phyloP scores from a whole-genome alignment of 2,797 vertebrate genomes.

The Myiothlypis coronata region DNA sequence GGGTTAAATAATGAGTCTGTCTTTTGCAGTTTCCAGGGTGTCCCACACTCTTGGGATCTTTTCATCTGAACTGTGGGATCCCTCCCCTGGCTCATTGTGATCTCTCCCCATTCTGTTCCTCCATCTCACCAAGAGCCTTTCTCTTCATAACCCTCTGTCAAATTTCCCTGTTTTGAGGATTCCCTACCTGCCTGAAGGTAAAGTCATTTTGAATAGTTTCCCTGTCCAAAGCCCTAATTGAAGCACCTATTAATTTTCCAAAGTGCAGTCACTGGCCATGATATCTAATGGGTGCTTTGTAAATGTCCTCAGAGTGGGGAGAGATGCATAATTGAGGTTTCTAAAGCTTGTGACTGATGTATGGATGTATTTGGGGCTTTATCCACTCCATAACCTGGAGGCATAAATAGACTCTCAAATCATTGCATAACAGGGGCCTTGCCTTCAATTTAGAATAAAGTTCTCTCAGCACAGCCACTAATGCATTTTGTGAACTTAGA shows the following conservation, averaged over 20 bases:
- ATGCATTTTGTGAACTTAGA: neutral
- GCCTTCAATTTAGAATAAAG: neutral
- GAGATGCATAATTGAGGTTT: rapidly evolving
- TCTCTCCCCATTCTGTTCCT: neutral
- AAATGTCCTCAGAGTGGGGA: neutral
- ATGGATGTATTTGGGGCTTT: neutral
- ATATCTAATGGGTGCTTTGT: neutral
- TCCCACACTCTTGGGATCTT: neutral
- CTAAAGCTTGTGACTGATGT: neutral
- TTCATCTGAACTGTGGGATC: neutral
- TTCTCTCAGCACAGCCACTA: neutral
- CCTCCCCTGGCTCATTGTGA: neutral
- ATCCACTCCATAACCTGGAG: neutral
- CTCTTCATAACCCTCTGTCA: neutral
- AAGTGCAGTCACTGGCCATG: neutral
- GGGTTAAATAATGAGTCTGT: neutral
- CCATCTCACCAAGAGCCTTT: neutral
- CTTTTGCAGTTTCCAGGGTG: neutral
- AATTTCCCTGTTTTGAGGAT: neutral
- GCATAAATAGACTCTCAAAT: conserved; percentile 6
- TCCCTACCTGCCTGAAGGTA: neutral
- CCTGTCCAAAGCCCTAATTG: neutral
- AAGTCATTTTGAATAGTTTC: neutral
- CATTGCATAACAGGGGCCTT: neutral
- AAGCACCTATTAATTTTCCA: neutral